Base-by-base conservation (phyloP, 2,797 vertebrate species). In the Molossus alvarezi region DNA sequence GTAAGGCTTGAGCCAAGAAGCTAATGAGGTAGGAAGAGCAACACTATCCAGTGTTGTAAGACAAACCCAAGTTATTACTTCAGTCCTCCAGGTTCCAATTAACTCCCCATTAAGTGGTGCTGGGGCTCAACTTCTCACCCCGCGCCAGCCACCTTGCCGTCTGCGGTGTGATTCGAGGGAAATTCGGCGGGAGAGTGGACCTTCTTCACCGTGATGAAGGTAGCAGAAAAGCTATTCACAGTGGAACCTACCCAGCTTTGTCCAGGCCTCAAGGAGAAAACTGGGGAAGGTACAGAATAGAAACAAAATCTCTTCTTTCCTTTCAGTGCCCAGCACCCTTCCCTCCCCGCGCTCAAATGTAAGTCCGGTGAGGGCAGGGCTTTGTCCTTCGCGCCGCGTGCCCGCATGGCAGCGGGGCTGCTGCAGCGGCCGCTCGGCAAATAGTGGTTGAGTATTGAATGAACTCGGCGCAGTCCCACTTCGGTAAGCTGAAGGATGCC, bases 21-120 rank as follows among this genome's bases (percentile, higher is more conserved):
- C 83, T 83, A 93, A 96, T 18, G 69, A 90, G 67, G 64, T 55
- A 83, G 75, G 58, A 86, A 89, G 51, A 37, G 41, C 77, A 71
- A 80, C 51, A n/a, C 41, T n/a, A 27, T 8, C 9, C 9, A 48
- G 65, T 1, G 15, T 7, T 73, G 8, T 48, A 77, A 85, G 62
- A 58, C 96, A 89, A 64, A 41, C 41, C 53, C 60, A 12, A n/a
- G 60, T 55, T 33, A 77, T 65, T 13, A 75, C 27, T 58, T 67
- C 20, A 11, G 72, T 57, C 83, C 83, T 96, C 0, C 4, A 77
- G 58, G 64, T 90, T 73, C 41, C 64, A 57, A 55, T 93, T 65
- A 79, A 82, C 25, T 73, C 86, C 64, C 77, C 94, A 90, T 67
- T 90, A 83, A 90, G 76, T 17, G 62, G 48, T 75, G 41, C 64